These are phyloP conservation scores for Saguinus imperator DNA, from an alignment of 2,113 vertebrate genomes.

Conservation along the genomic window DNA sequence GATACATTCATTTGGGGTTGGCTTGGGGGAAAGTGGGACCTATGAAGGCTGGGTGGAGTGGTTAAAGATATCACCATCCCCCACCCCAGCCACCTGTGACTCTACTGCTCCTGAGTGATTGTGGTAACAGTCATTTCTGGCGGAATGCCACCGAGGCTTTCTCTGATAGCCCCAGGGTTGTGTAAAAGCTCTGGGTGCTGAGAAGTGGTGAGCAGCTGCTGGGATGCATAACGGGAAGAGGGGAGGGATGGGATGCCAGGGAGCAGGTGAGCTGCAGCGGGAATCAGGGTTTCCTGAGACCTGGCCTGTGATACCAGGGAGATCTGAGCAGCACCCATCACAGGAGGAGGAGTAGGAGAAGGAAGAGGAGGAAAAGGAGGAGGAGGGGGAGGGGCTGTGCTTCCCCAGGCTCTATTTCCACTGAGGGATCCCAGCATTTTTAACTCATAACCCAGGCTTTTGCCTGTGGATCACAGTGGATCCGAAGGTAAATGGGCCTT, in stretches of 20 bases:
- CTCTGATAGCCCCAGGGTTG: neutral
- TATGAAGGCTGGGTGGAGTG: accelerated
- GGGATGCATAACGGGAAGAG: accelerated
- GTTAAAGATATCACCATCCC: accelerated
- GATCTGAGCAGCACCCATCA: accelerated
- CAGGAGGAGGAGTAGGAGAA: neutral
- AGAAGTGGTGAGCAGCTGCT: neutral
- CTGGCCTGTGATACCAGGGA: accelerated
- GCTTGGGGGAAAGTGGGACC: neutral
- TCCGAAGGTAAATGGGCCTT: neutral
- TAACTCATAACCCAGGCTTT: neutral
- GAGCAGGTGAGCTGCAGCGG: accelerated
- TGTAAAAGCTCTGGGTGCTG: neutral
- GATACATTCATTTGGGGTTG: too few relatives aligned
- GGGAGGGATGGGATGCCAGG: accelerated
- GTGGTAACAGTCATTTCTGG: too few relatives aligned
- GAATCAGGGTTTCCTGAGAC: neutral
- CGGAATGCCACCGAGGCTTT: neutral
- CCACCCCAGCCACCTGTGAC: accelerated
- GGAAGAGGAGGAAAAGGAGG: too few relatives aligned
- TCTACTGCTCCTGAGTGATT: neutral
- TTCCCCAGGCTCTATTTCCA: neutral
- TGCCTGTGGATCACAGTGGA: neutral
- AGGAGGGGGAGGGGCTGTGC: neutral
- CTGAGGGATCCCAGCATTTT: accelerated